Percentiles rank a stretch among this genome's conserved stretches.
These are phyloP conservation scores for Orchesella flavescens DNA, from an alignment of 2,888 invertebrate species.

Conservation along the genomic window DNA sequence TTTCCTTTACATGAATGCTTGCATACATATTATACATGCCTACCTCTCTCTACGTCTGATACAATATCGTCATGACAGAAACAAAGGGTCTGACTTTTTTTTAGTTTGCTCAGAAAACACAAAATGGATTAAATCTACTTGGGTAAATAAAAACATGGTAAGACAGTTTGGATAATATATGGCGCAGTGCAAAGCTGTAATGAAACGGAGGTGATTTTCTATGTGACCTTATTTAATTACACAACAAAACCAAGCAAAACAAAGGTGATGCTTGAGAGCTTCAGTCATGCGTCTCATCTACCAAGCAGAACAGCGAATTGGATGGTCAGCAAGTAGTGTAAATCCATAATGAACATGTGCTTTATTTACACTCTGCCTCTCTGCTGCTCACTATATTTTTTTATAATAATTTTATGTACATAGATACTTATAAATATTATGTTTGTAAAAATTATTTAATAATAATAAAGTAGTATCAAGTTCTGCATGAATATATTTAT, in stretches of 20 bases:
- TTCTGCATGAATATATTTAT: not conserved
- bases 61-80: too few species aligned
- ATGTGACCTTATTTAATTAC: constrained; percentile 56
- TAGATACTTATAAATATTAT: too few species aligned
- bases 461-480: too few species aligned
- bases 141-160: not conserved
- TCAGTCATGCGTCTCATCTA: constrained; percentile 51
- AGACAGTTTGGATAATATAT: not conserved
- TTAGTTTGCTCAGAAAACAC: constrained; percentile 3
- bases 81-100: constrained; percentile 2
- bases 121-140: constrained; percentile 11
- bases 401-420: too few species aligned
- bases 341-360: too few species aligned
- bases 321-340: constrained; percentile 35
- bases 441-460: too few species aligned
- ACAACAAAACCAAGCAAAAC: constrained; percentile 28
- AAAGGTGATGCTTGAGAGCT: constrained; percentile 36
- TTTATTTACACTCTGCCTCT: too few species aligned
- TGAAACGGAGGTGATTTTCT: constrained; percentile 46
- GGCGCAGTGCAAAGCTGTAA: not conserved
- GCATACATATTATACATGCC: too few species aligned
- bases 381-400: too few species aligned
- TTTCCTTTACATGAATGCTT: too few species aligned
- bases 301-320: constrained; percentile 39
- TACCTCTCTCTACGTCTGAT: too few species aligned